These are phyloP conservation scores for Hephaestus fuliginosus DNA, from an alignment of 2,797 vertebrate genomes.

Conservation along the genomic window DNA sequence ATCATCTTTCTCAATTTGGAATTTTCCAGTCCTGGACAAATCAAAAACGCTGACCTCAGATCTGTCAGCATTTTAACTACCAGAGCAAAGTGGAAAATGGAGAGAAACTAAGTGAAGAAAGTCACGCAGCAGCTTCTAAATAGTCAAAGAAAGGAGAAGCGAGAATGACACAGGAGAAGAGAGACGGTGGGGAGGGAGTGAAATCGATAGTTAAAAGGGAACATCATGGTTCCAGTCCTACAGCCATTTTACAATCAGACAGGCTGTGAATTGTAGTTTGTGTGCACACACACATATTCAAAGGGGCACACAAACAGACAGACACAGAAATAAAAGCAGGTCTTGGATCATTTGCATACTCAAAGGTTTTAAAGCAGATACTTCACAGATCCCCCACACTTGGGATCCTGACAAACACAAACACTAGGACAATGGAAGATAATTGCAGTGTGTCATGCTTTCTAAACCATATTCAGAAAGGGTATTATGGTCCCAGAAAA, in stretches of 20 bases:
- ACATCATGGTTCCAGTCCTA: constrained; percentile 33
- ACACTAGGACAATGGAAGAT: background rate
- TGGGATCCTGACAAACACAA: constrained; percentile 6
- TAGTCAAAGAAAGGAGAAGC: constrained; percentile 45
- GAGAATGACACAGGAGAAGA: constrained; percentile 16
- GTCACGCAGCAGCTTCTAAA: constrained; percentile 26
- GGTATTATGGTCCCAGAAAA: constrained; percentile 24
- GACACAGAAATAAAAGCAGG: background rate
- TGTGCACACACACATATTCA: constrained; percentile 5
- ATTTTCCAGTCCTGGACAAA: constrained; percentile 5
- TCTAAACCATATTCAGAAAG: background rate
- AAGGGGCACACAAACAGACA: background rate
- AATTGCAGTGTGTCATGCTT: background rate
- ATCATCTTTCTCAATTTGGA: background rate
- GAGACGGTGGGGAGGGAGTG: background rate
- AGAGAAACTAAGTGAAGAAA: constrained; percentile 8
- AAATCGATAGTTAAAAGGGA: constrained; percentile 27
- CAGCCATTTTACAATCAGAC: constrained; percentile 50
- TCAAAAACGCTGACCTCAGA: constrained; percentile 17
- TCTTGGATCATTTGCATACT: background rate
- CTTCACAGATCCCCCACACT: constrained; percentile 22
- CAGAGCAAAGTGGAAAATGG: constrained; percentile 7
- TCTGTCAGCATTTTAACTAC: constrained; percentile 3
- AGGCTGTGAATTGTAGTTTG: constrained; percentile 12
- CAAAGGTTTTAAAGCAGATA: background rate